Percentiles rank a stretch among this genome's conserved stretches.
These are phyloP conservation scores for Rhimphoctona megacephalus DNA, from an alignment of 2,888 invertebrate genomes.

Conservation along the genomic window DNA sequence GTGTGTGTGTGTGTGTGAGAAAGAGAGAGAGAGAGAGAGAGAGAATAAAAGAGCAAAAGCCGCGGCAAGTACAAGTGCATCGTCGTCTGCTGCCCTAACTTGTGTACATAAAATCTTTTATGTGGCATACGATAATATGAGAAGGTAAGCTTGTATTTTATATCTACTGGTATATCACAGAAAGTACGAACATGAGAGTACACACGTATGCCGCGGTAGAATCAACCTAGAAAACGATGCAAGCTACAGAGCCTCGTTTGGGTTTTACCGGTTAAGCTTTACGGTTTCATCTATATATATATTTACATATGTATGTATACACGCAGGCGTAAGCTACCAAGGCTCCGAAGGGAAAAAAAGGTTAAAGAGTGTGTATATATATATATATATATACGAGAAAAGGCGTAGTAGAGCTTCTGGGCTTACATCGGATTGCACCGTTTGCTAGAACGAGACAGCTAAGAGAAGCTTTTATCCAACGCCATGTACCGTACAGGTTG, in stretches of 20 bases:
- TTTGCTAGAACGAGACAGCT: conserved; percentile 49
- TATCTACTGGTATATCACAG: conserved; percentile 9
- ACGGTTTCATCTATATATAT: neutral
- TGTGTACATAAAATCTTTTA: conserved; percentile 57
- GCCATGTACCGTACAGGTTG: conserved; percentile 59
- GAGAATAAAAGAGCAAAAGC: conserved; percentile 50
- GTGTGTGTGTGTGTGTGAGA: too few species aligned
- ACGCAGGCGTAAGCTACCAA: conserved; percentile 14
- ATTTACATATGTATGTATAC: neutral
- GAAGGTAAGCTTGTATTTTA: neutral
- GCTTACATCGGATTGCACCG: conserved; percentile 42
- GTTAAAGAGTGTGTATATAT: conserved; percentile 27
- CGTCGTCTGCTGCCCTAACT: conserved; percentile 43
- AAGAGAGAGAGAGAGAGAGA: neutral
- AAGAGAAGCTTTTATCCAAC: conserved; percentile 71
- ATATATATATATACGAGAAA: conserved; percentile 2
- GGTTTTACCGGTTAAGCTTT: conserved; percentile 35
- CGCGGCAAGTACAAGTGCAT: conserved; percentile 28
- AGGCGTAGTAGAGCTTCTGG: conserved; percentile 61
- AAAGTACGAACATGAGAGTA: conserved; percentile 5
- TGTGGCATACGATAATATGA: conserved; percentile 42
- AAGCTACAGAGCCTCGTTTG: conserved; percentile 25
- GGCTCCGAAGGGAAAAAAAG: conserved; percentile 25
- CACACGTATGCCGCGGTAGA: conserved; percentile 5
- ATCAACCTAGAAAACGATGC: conserved; percentile 25